phyloP scores from a whole-genome alignment of 2,113 vertebrate genomes.

The Anas platyrhynchos region DNA sequence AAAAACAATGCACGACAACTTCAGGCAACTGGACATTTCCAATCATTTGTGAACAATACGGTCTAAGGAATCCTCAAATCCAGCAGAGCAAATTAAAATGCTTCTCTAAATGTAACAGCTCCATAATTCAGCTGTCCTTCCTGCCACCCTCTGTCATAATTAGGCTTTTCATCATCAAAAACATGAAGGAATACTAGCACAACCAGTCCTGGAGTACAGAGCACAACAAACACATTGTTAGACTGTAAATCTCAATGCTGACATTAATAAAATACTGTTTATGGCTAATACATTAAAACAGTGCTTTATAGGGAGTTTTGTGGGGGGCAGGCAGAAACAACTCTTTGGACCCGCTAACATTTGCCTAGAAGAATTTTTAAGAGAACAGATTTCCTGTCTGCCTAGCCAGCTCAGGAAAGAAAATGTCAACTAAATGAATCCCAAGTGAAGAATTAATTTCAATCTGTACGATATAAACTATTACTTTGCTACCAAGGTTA shows the following conservation, averaged over 20 bases:
- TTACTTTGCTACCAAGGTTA: conserved; percentile 29
- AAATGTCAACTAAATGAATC: conserved; percentile 50
- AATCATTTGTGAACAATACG: neutral
- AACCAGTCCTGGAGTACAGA: neutral
- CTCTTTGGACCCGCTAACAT: conserved; percentile 63
- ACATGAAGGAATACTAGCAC: neutral
- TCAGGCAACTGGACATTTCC: neutral
- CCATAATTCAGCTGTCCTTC: neutral
- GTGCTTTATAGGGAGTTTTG: conserved; percentile 53
- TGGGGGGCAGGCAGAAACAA: conserved; percentile 15
- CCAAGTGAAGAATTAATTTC: conserved; percentile 39
- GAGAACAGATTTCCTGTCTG: neutral
- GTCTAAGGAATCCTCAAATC: neutral
- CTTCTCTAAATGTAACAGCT: neutral
- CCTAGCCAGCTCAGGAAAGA: conserved; percentile 21
- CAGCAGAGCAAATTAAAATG: neutral
- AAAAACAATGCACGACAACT: neutral
- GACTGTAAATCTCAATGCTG: neutral
- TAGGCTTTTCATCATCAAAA: conserved; percentile 17
- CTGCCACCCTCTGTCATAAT: neutral
- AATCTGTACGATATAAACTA: conserved; percentile 53
- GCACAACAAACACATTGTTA: neutral
- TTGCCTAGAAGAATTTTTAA: conserved; percentile 61
- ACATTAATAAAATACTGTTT: conserved; percentile 61
- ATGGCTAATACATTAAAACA: conserved; percentile 42